Conservation (phyloP, 2,888 invertebrate genomes). For the Coremacera marginata region DNA sequence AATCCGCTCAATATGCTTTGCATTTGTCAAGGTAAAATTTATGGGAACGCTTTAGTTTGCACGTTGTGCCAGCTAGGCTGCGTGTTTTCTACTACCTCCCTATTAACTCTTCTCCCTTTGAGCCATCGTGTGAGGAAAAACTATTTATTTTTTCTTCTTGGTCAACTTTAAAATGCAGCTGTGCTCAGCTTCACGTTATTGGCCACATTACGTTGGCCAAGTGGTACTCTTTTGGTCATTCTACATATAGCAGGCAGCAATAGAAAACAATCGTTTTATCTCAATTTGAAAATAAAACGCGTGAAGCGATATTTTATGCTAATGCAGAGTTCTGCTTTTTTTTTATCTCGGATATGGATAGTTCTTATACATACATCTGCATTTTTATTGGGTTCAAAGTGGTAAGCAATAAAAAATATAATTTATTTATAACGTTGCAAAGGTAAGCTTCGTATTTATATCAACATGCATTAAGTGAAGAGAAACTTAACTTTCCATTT, state of each 20-base stretch:
- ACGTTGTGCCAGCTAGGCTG: neutral
- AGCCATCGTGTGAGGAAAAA: neutral
- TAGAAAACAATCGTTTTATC: slow-evolving; percentile 35
- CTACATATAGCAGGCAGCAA: neutral
- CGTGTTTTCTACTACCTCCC: neutral
- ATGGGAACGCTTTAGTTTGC: slow-evolving; percentile 25
- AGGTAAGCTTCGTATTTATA: neutral
- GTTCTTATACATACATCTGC: neutral
- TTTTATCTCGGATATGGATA: neutral
- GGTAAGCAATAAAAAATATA: slow-evolving; percentile 15
- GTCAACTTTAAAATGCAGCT: neutral
- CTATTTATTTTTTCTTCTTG: neutral
- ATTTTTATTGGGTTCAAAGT: slow-evolving; percentile 29
- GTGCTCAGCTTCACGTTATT: neutral
- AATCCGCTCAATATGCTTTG: slow-evolving; percentile 33
- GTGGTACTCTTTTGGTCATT: slow-evolving; percentile 10
- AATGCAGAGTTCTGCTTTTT: slow-evolving; percentile 2
- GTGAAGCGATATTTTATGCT: slow-evolving; percentile 25
- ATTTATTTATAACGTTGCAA: neutral
- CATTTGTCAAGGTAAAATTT: slow-evolving; percentile 36
- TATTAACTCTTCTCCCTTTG: neutral
- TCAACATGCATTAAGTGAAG: no score
- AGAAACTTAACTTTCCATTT: no score
- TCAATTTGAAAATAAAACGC: slow-evolving; percentile 32
- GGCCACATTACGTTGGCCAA: neutral